Percentiles rank a stretch among this genome's conserved stretches.
These are phyloP conservation scores for Clarias magur DNA, from an alignment of 2,113 vertebrate species.

Conservation along the genomic window DNA sequence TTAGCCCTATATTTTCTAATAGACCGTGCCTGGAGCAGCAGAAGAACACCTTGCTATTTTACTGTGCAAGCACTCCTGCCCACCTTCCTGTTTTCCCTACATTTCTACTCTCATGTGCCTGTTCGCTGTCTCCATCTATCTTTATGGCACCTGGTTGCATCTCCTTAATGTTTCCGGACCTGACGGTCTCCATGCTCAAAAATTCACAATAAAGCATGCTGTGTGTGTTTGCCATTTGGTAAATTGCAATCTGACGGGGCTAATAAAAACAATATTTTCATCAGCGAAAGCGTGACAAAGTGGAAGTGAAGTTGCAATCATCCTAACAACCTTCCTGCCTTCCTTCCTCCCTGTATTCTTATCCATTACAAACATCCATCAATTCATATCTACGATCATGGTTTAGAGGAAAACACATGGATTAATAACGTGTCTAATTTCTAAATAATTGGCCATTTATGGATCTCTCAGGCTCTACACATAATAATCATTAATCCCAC, in stretches of 20 bases:
- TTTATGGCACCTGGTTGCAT: constrained; percentile 81
- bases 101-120: constrained; percentile 46
- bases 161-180: constrained; percentile 84
- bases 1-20: constrained; percentile 73
- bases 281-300: constrained; percentile 59
- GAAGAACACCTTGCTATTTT: constrained; percentile 73
- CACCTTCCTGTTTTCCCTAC: constrained; percentile 55
- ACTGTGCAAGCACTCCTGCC: constrained; percentile 61
- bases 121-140: constrained; percentile 78
- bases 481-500: neutral
- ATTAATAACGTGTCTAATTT: constrained; percentile 52
- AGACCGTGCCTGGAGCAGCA: constrained; percentile 75
- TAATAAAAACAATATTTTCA: constrained; percentile 73
- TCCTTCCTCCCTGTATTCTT: constrained; percentile 68
- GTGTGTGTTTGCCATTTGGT: constrained; percentile 79
- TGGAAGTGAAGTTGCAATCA: constrained; percentile 61
- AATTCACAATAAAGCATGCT: constrained; percentile 80
- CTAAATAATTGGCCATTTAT: constrained; percentile 49
- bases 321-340: constrained; percentile 57
- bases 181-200: constrained; percentile 77
- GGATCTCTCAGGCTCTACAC: constrained; percentile 63
- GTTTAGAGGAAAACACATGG: constrained; percentile 59
- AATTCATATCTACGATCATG: constrained; percentile 62
- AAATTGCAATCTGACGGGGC: constrained; percentile 78
- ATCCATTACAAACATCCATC: constrained; percentile 60